Conservation (phyloP, 2,888 invertebrate species). For the Tetragnatha montana region DNA sequence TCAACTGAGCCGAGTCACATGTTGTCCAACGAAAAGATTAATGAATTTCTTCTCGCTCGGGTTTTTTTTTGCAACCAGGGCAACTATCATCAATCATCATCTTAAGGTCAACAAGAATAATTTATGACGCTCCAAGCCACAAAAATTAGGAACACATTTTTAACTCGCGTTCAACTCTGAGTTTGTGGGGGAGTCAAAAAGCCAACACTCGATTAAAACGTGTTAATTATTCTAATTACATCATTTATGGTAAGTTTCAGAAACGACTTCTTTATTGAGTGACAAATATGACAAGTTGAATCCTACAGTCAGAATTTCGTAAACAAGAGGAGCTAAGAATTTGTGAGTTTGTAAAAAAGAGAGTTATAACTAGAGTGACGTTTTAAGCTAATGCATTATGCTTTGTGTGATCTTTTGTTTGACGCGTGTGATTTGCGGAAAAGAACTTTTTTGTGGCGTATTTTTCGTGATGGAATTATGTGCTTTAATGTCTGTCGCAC, state of each 20-base stretch:
- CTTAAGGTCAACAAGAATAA: conserved; percentile 48
- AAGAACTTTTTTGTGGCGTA: no score
- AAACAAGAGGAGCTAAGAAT: not conserved
- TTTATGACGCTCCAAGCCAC: not conserved
- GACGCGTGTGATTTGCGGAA: no score
- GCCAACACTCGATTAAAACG: conserved; percentile 11
- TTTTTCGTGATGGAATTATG: no score
- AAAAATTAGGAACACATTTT: conserved; percentile 43
- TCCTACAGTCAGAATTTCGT: not conserved
- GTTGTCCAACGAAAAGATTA: conserved; percentile 43
- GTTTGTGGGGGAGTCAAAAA: not conserved
- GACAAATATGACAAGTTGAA: not conserved
- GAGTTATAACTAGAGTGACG: not conserved
- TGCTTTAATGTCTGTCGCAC: no score
- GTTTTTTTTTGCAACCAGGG: conserved; percentile 3
- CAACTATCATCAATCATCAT: conserved; percentile 45
- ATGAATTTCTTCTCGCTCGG: conserved; percentile 17
- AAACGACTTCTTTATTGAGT: not conserved
- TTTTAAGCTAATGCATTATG: not conserved
- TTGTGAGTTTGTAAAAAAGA: not conserved
- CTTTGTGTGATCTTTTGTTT: not conserved
- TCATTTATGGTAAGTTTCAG: not conserved
- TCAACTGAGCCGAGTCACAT: conserved; percentile 26
- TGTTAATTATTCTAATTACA: conserved; percentile 7
- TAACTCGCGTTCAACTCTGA: conserved; percentile 8